phyloP scores from a whole-genome alignment of 2,113 vertebrate genomes.

The Sciurus niger region DNA sequence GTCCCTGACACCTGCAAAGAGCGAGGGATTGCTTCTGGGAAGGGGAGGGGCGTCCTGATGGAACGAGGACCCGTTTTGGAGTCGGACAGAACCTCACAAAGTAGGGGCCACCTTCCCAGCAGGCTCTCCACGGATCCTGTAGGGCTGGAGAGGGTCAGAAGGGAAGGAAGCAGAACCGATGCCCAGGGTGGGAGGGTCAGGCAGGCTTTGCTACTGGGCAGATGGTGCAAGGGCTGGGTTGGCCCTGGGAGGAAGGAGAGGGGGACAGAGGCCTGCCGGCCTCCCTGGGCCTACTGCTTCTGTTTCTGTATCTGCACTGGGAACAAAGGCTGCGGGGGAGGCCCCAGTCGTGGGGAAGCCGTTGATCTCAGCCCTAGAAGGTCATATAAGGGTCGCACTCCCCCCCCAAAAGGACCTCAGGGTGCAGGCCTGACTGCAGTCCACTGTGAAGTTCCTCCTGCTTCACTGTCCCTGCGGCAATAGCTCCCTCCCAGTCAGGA shows the following conservation, averaged over 20 bases:
- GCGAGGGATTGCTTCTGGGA: not conserved
- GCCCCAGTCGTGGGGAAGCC: not conserved
- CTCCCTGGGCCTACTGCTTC: not conserved
- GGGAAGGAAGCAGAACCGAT: not conserved
- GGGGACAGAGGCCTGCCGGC: constrained; percentile 11
- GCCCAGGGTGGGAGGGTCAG: not conserved
- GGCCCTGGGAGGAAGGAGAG: not conserved
- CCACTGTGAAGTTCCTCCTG: not conserved
- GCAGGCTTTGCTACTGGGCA: not conserved
- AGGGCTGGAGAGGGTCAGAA: not conserved
- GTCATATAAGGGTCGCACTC: too few species aligned
- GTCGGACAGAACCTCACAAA: not conserved
- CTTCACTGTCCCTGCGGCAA: not conserved
- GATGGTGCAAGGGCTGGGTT: not conserved
- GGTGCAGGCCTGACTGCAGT: not conserved
- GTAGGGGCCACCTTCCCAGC: not conserved
- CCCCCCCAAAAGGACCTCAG: not conserved
- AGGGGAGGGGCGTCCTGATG: not conserved
- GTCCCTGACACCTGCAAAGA: not conserved
- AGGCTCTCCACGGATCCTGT: not conserved
- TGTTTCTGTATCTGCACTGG: not conserved
- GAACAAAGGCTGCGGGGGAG: constrained; percentile 72
- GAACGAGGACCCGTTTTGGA: rapidly evolving
- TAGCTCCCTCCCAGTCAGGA: not conserved
- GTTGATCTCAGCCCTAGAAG: not conserved